Evolutionary conservation across 2,888 invertebrate species (phyloP).

Genomic region (Phyllotreta striolata): DNA sequence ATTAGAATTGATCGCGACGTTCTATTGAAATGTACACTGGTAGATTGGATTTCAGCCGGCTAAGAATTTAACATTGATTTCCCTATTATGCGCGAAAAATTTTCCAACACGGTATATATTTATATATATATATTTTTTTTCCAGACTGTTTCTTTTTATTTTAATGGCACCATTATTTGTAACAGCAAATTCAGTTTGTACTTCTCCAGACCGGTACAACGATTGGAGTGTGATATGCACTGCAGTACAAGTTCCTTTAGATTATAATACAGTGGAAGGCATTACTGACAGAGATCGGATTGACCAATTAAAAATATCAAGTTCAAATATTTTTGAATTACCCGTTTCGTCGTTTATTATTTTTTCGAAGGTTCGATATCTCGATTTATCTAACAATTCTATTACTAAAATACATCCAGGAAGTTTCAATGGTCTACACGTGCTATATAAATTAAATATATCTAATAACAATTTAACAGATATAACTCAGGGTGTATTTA

Average conservation of each 20-base stretch:
- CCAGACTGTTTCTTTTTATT: neutral
- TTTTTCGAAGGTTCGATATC: neutral
- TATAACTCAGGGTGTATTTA: conserved; percentile 19
- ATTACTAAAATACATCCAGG: conserved; percentile 16
- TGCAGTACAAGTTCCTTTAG: neutral
- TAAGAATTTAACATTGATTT: too few species aligned
- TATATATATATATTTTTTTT: too few species aligned
- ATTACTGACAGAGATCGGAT: too few species aligned
- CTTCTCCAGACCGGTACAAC: too few species aligned
- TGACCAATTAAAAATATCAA: neutral
- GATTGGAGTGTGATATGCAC: neutral
- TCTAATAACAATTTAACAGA: conserved; percentile 22
- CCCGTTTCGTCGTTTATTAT: neutral
- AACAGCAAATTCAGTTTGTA: neutral
- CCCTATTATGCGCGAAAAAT: too few species aligned
- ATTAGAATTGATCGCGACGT: too few species aligned
- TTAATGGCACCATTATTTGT: neutral
- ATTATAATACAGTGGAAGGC: neutral
- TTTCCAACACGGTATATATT: too few species aligned
- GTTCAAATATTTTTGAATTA: conserved; percentile 5
- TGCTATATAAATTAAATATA: conserved; percentile 21
- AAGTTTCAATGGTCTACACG: conserved; percentile 17
- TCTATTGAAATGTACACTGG: too few species aligned
- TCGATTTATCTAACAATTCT: conserved; percentile 4
- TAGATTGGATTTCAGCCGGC: too few species aligned